Percentiles rank a stretch among this genome's conserved stretches.
These are phyloP conservation scores for Cyprinodon variegatus DNA, from an alignment of 2,113 vertebrate species.

Conservation along the genomic window DNA sequence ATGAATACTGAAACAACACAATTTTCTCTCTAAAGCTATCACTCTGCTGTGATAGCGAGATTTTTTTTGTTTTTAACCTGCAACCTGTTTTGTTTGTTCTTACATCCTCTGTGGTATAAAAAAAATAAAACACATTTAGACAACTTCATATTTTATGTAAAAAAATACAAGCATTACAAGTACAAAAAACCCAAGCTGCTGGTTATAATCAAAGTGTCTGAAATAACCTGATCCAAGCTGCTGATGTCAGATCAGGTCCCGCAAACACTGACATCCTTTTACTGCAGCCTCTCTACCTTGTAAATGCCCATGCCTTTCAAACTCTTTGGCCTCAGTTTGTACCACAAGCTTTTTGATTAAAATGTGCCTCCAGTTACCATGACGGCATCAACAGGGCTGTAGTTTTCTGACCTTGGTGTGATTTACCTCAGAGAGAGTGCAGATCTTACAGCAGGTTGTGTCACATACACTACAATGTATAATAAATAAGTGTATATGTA, in stretches of 20 bases:
- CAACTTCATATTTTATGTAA: too few relatives aligned
- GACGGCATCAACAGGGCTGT: not conserved
- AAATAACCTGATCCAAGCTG: not conserved
- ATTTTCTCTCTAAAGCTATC: not conserved
- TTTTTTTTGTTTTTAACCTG: not conserved
- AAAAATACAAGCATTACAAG: too few relatives aligned
- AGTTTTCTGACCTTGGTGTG: not conserved
- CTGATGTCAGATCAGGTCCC: constrained; percentile 2
- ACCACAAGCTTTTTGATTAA: constrained; percentile 12
- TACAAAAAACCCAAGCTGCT: not conserved
- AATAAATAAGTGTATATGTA: too few relatives aligned
- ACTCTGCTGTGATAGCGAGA: not conserved
- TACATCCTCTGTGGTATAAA: not conserved
- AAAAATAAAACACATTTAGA: too few relatives aligned
- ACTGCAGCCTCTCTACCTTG: not conserved
- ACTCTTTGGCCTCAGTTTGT: not conserved
- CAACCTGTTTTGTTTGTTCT: constrained; percentile 11
- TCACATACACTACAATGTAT: not conserved
- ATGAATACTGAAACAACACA: not conserved
- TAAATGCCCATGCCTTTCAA: constrained; percentile 6
- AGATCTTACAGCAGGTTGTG: not conserved
- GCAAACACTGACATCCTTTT: not conserved
- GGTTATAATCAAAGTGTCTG: not conserved
- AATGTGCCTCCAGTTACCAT: not conserved
- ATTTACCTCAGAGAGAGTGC: not conserved